phyloP scores from a whole-genome alignment of 2,888 invertebrate genomes.

The Cartodere bifasciata region DNA sequence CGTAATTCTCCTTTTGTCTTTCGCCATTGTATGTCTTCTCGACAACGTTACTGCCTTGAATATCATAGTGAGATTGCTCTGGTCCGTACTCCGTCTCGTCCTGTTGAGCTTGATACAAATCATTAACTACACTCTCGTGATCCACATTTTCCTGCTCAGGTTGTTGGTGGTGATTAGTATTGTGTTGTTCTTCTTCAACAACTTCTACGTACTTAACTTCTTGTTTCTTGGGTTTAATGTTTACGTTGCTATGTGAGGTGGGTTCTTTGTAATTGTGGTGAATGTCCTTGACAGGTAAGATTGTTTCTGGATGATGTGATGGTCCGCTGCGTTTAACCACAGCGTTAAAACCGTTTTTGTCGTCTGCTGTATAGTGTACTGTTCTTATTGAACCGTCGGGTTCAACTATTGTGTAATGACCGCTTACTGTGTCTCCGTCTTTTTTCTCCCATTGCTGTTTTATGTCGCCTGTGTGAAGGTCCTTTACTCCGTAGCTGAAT shows the following conservation, averaged over 20 bases:
- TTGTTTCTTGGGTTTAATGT: conserved; percentile 12
- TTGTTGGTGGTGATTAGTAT: conserved; percentile 1
- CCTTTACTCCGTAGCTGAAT: conserved; percentile 50
- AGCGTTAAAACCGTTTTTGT: conserved; percentile 44
- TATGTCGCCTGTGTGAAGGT: conserved; percentile 45
- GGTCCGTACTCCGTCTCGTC: conserved; percentile 9
- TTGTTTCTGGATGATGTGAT: conserved; percentile 27
- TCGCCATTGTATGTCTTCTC: too few relatives aligned
- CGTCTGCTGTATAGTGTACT: conserved; percentile 48
- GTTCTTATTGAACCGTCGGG: conserved; percentile 50
- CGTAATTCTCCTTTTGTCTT: too few relatives aligned
- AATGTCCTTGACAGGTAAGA: conserved; percentile 3
- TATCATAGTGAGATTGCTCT: too few relatives aligned
- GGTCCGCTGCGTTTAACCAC: conserved; percentile 42
- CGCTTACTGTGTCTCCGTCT: conserved; percentile 47
- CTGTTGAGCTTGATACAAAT: too few relatives aligned
- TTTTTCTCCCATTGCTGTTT: conserved; percentile 51
- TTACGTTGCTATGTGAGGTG: conserved; percentile 20
- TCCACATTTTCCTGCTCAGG: conserved; percentile 11
- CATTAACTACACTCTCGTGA: conserved; percentile 9
- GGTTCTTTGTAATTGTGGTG: conserved; percentile 14
- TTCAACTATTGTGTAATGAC: conserved; percentile 54
- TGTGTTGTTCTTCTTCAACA: too few relatives aligned
- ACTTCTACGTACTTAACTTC: conserved; percentile 2
- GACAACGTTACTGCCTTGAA: too few relatives aligned